Evolutionary conservation across 2,888 invertebrate species (phyloP).

Genomic region (Rhagonycha fulva): DNA sequence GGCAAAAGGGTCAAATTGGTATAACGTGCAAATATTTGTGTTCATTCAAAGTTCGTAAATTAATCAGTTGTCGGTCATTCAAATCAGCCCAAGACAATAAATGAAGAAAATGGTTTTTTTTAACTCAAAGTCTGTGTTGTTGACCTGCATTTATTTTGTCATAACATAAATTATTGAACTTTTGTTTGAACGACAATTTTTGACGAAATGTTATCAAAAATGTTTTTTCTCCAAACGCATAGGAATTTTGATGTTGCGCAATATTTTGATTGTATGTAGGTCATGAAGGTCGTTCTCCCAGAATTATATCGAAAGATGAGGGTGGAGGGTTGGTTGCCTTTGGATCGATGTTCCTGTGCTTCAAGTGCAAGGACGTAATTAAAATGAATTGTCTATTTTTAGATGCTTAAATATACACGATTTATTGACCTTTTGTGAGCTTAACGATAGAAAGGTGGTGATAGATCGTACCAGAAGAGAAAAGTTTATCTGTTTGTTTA

Average conservation of each 20-base stretch:
- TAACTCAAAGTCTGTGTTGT: neutral
- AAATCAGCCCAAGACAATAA: neutral
- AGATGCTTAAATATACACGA: neutral
- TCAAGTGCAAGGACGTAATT: conserved; percentile 9
- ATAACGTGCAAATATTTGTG: neutral
- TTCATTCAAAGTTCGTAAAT: neutral
- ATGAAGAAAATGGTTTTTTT: neutral
- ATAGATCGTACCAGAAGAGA: neutral
- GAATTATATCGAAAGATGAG: conserved; percentile 10
- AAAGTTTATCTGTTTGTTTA: neutral
- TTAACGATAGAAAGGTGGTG: neutral
- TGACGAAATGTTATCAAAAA: neutral
- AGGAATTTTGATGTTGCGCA: conserved; percentile 12
- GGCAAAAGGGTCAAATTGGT: neutral
- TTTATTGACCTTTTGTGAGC: neutral
- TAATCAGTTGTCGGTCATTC: neutral
- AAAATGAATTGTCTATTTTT: conserved; percentile 9
- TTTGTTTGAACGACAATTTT: neutral
- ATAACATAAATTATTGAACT: neutral
- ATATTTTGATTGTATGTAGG: conserved; percentile 20
- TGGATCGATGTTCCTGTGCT: conserved; percentile 6
- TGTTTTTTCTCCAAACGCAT: neutral
- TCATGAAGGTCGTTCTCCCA: conserved; percentile 24
- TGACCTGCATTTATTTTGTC: neutral
- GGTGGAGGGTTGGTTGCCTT: neutral